A percentile compares a stretch with the other conserved stretches of the same genome.
Conservation (phyloP, 2,888 invertebrate genomes). For the Heterodera filipjevi region DNA sequence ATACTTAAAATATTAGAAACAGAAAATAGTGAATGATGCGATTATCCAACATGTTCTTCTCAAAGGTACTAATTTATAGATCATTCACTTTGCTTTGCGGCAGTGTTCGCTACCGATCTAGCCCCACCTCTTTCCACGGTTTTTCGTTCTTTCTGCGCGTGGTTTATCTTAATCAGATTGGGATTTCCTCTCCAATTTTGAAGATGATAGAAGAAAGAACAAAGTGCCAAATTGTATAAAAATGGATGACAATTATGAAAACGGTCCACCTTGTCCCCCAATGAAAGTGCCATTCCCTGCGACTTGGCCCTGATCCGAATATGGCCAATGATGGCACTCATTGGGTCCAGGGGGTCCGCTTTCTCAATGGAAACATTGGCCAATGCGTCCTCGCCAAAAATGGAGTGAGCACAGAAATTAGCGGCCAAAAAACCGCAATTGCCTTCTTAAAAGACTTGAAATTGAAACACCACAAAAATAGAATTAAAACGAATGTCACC, state of each 20-base stretch:
- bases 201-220: too few relatives aligned
- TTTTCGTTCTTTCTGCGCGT: slow-evolving; percentile 33
- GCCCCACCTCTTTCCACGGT: slow-evolving; percentile 29
- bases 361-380: slow-evolving; percentile 98
- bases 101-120: background rate
- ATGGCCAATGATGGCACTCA: slow-evolving; percentile 90
- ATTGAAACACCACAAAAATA: background rate
- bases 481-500: slow-evolving; percentile 66
- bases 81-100: background rate
- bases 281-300: slow-evolving; percentile 87
- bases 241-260: too few relatives aligned
- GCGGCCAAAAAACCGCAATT: slow-evolving; percentile 99
- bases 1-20: background rate
- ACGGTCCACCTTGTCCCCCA: slow-evolving; percentile 31
- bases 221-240: too few relatives aligned
- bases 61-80: too few relatives aligned
- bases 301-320: slow-evolving; percentile 97
- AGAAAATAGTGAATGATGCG: background rate
- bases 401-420: slow-evolving; percentile 89
- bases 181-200: too few relatives aligned
- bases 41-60: background rate
- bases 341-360: slow-evolving; percentile 67
- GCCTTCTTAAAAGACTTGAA: slow-evolving; percentile 70
- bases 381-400: slow-evolving; percentile 89
- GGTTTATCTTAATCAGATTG: slow-evolving; percentile 30